Percentiles rank a stretch among this genome's conserved stretches.
Conservation (phyloP, 2,113 vertebrate genomes). For the Hylia prasina region DNA sequence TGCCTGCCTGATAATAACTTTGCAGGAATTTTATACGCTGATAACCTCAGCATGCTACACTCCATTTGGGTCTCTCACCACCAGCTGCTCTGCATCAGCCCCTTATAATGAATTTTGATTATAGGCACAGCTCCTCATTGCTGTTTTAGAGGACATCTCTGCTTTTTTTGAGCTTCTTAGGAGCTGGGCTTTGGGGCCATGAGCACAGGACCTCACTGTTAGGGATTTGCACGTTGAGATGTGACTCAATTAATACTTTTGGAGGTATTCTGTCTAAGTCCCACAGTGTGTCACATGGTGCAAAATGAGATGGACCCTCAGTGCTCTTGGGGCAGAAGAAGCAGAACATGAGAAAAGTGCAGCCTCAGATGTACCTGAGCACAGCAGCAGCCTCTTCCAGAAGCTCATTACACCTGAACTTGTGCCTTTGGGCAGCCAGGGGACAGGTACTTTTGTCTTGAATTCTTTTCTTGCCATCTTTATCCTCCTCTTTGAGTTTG, state of each 20-base stretch:
- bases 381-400: background rate
- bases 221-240: background rate
- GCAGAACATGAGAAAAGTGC: background rate
- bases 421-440: background rate
- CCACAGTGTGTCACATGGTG: fast-evolving
- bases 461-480: background rate
- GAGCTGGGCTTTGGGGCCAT: background rate
- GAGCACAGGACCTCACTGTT: background rate
- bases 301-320: fast-evolving
- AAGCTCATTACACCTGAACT: background rate
- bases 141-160: background rate
- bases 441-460: background rate
- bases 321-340: background rate
- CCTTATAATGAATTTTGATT: background rate
- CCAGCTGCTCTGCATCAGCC: background rate
- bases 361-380: background rate
- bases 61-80: background rate
- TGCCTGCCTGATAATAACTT: background rate
- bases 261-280: background rate
- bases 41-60: background rate
- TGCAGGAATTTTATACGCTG: background rate
- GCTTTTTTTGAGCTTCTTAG: background rate
- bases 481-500: background rate
- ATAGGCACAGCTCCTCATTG: background rate
- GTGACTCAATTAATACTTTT: background rate